Percentiles rank a stretch among this genome's conserved stretches.
Evolutionary conservation across 2,888 invertebrate species (phyloP).

Genomic region (Byasa hedistus): DNA sequence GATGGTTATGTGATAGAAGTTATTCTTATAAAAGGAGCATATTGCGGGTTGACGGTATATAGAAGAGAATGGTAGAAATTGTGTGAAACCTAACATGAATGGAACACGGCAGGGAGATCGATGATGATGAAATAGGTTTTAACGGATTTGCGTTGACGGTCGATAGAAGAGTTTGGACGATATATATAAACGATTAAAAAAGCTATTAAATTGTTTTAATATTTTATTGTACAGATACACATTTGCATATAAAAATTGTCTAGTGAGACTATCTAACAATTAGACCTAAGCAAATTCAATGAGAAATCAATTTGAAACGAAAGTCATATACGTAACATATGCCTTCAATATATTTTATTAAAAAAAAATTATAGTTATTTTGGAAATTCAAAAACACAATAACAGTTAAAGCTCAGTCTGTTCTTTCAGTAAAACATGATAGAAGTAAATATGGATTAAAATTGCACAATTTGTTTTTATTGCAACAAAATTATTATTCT

Average conservation of each 20-base stretch:
- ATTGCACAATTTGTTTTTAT: slow-evolving; percentile 20
- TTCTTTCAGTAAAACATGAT: slow-evolving; percentile 7
- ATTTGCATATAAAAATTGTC: slow-evolving; percentile 70
- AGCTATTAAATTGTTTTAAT: slow-evolving; percentile 43
- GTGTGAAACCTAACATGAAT: no score
- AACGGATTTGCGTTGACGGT: no score
- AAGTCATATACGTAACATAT: slow-evolving; percentile 38
- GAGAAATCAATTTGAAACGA: slow-evolving; percentile 41
- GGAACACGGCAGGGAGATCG: no score
- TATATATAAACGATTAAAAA: slow-evolving; percentile 1
- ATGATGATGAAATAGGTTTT: no score
- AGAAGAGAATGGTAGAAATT: no score
- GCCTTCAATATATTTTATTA: slow-evolving; percentile 35
- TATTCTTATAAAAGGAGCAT: no score
- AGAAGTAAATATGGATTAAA: slow-evolving; percentile 12
- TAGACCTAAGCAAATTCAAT: slow-evolving; percentile 58
- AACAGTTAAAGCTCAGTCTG: slow-evolving; percentile 18
- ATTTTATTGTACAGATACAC: slow-evolving; percentile 68
- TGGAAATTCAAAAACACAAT: slow-evolving; percentile 31
- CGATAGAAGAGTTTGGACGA: no score
- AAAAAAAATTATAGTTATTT: neutral
- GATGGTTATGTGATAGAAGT: no score
- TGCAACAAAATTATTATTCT: slow-evolving; percentile 12
- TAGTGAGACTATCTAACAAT: slow-evolving; percentile 66
- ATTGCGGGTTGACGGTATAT: no score